Conservation (phyloP, 2,797 vertebrate genomes). For the Hippopotamyrus pictus region DNA sequence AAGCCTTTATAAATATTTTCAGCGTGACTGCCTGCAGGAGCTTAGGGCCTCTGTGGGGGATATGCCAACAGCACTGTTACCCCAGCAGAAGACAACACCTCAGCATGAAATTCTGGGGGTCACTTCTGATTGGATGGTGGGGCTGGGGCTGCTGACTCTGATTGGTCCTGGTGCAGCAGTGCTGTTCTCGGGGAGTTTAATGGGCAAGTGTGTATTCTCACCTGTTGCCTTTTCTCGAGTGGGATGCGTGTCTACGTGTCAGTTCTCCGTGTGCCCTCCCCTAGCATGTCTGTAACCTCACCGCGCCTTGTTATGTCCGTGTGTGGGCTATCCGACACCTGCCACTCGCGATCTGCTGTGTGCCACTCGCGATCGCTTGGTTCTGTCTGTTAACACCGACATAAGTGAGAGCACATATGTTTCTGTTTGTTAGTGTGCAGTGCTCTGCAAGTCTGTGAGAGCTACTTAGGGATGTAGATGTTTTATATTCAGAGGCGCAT, state of each 20-base stretch:
- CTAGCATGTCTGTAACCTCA: background rate
- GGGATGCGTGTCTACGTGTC: background rate
- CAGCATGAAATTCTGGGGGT: too few relatives aligned
- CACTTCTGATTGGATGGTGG: background rate
- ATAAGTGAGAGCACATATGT: background rate
- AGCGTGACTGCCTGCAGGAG: background rate
- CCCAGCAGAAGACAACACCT: background rate
- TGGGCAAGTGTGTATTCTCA: background rate
- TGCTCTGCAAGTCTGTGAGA: background rate
- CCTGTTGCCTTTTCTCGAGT: background rate
- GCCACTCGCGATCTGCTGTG: background rate
- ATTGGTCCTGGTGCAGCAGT: conserved; percentile 40
- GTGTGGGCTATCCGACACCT: background rate
- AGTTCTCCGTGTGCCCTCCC: background rate
- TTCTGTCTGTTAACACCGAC: background rate
- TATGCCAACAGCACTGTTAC: conserved; percentile 29
- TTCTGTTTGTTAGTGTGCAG: background rate
- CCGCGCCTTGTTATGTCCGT: background rate
- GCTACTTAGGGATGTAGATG: background rate
- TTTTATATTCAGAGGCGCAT: background rate
- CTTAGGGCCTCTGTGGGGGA: conserved; percentile 21
- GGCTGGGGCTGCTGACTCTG: background rate
- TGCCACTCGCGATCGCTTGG: background rate
- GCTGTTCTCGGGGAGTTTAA: background rate
- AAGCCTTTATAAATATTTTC: background rate